phyloP scores from a whole-genome alignment of 2,888 invertebrate genomes.

The Lysandra coridon region DNA sequence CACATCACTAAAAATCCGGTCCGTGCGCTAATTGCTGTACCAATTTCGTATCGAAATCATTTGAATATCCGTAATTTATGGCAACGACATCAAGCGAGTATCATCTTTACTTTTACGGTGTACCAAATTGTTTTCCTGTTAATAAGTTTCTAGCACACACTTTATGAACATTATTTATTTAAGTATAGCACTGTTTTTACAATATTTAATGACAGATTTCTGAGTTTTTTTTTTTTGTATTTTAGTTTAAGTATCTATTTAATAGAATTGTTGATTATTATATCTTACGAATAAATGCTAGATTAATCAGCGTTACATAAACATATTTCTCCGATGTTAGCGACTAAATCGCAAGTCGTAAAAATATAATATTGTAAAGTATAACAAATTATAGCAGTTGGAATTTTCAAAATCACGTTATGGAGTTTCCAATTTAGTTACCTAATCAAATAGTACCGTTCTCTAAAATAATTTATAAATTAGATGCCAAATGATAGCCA shows the following conservation, averaged over 20 bases:
- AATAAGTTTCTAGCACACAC: conserved; percentile 15
- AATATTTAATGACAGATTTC: not conserved
- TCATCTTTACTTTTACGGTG: conserved; percentile 60
- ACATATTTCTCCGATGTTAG: too few relatives aligned
- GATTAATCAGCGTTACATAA: too few relatives aligned
- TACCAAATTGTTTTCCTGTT: conserved; percentile 37
- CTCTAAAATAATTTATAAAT: conserved; percentile 5
- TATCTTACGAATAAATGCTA: too few relatives aligned
- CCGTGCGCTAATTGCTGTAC: conserved; percentile 77
- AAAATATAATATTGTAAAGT: not conserved
- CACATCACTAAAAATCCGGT: conserved; percentile 71
- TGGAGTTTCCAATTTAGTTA: not conserved
- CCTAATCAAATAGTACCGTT: not conserved
- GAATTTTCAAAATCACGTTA: not conserved
- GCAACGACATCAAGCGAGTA: conserved; percentile 64
- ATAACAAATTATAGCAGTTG: not conserved
- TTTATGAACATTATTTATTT: not conserved
- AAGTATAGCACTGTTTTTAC: not conserved
- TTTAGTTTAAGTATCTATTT: not conserved
- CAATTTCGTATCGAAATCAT: conserved; percentile 76
- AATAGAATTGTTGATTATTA: not conserved
- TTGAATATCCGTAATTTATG: conserved; percentile 79
- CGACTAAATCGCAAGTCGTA: too few relatives aligned
- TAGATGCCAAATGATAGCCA: not conserved
- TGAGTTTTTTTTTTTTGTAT: not conserved